Evolutionary conservation across 1,140 invertebrate genomes (phyloP), one percentile per base, ranked within the genome.

Genomic region (Maniola jurtina): DNA sequence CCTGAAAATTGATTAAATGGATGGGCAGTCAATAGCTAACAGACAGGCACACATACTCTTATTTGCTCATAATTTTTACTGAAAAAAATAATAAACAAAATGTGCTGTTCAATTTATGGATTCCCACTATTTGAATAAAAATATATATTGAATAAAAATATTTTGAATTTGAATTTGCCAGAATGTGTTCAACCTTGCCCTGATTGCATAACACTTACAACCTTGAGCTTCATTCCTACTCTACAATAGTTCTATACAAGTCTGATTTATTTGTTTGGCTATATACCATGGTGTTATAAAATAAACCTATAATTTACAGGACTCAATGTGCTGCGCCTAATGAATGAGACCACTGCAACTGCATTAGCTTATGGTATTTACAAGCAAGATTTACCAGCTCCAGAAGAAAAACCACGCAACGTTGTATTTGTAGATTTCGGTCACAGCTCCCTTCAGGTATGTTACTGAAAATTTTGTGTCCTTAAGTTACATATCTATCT

Each of bases 261-360:
- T 34, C 11, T 52, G 48, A 65, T 66, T 61, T 57, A 60, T 60
- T 52, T 35, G 16, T 15, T 15, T 40, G 15, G 42, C 52, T 38
- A 14, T n/a, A n/a, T n/a, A n/a, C n/a, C n/a, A n/a, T n/a, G n/a
- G n/a, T n/a, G n/a, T n/a, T n/a, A n/a, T 15, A 50, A 38, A 33
- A 33, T 38, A 38, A 33, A 33, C 33, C 56, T 16, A 48, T 14
- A 33, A 25, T 54, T 64, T 84, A 34, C 68, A 93, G 97, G 97
- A 11, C 91, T 99, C 7, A 99, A 99, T 92, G 97, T 98, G 16
- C 89, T 99, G 38, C 94, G 97, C 66, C 91, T 99, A 36, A 96
- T 99, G 92, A 99, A 99, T 89, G 99, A 99, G 91, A 98, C 98
- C 14, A 98, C 98, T 13, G 98, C 99, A 6, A 98, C 97, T 61